phyloP scores from a whole-genome alignment of 2,888 invertebrate genomes.

The Colostygia pectinataria region DNA sequence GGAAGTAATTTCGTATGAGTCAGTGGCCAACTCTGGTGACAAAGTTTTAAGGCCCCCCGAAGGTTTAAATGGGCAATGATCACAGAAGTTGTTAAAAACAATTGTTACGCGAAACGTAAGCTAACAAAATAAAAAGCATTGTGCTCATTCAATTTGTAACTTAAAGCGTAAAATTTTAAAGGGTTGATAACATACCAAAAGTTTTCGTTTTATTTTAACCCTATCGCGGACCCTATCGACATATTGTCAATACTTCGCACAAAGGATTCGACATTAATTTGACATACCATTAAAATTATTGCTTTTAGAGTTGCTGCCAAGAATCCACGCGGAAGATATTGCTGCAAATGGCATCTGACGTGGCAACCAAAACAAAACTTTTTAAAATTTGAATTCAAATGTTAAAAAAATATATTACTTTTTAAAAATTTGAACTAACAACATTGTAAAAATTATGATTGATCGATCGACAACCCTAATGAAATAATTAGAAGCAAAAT shows the following conservation, averaged over 20 bases:
- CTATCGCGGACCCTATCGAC: constrained; percentile 68
- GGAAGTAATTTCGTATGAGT: too few relatives aligned
- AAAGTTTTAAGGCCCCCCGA: too few relatives aligned
- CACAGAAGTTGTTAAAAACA: too few relatives aligned
- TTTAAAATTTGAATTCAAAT: not conserved
- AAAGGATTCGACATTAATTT: constrained; percentile 78
- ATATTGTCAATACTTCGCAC: constrained; percentile 72
- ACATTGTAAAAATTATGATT: constrained; percentile 21
- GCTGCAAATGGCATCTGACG: constrained; percentile 50
- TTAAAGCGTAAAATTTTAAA: constrained; percentile 77
- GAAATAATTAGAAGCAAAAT: constrained; percentile 68
- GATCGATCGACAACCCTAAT: constrained; percentile 60
- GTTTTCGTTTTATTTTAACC: constrained; percentile 47
- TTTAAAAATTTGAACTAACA: too few relatives aligned
- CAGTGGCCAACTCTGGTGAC: too few relatives aligned
- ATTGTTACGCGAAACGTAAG: too few relatives aligned
- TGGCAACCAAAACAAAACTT: constrained; percentile 49
- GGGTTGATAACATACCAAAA: constrained; percentile 56
- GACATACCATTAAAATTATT: constrained; percentile 80
- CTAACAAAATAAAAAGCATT: constrained; percentile 57
- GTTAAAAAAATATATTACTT: constrained; percentile 44
- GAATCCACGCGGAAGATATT: constrained; percentile 72
- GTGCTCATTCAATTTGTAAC: constrained; percentile 76
- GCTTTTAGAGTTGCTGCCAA: constrained; percentile 67
- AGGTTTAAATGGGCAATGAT: too few relatives aligned